Evolutionary conservation across 2,113 vertebrate species (phyloP).

Genomic region (Prionailurus viverrinus): DNA sequence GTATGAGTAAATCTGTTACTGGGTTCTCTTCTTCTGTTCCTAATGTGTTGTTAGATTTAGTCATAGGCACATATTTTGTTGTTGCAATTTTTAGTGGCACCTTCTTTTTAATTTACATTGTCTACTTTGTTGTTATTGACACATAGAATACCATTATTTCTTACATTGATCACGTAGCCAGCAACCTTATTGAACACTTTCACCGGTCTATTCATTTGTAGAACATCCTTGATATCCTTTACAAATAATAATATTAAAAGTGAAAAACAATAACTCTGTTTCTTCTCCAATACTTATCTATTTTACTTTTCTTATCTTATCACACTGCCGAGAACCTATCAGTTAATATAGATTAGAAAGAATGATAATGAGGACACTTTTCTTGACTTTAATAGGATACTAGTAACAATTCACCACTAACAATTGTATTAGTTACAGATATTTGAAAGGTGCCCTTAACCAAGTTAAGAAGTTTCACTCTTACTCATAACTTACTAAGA

Average conservation of each 20-base stretch:
- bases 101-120: not conserved
- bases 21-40: not conserved
- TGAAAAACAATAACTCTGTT: slow-evolving; percentile 20
- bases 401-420: not conserved
- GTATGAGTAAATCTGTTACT: not conserved
- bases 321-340: not conserved
- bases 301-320: not conserved
- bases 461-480: not conserved
- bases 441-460: not conserved
- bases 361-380: not conserved
- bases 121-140: not conserved
- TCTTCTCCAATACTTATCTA: not conserved
- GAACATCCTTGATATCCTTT: not conserved
- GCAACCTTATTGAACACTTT: not conserved
- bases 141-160: not conserved
- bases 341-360: not conserved
- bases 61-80: not conserved
- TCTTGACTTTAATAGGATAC: slow-evolving; percentile 13
- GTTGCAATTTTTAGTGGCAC: not conserved
- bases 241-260: not conserved
- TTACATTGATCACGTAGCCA: not conserved
- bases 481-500: not conserved
- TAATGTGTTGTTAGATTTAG: not conserved
- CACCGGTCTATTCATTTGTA: not conserved
- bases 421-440: not conserved